Conservation (phyloP, 2,888 invertebrate species). For the Conchocele bisecta region DNA sequence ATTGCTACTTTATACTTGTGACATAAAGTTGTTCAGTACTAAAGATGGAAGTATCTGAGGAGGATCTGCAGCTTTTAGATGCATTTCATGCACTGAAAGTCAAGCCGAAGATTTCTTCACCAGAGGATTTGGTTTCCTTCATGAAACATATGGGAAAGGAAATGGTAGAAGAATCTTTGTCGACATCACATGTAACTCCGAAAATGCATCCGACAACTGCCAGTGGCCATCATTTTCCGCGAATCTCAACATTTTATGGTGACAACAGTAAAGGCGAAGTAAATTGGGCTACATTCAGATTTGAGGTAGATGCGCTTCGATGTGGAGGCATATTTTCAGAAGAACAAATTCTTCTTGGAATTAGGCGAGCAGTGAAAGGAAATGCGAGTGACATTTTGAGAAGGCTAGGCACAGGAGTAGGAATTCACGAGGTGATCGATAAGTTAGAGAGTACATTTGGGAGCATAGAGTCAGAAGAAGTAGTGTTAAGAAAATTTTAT, state of each 20-base stretch:
- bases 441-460: conserved; percentile 20
- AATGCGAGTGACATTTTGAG: conserved; percentile 19
- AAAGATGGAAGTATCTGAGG: too few relatives aligned
- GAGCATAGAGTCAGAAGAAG: conserved; percentile 6
- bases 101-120: too few relatives aligned
- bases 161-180: too few relatives aligned
- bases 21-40: too few relatives aligned
- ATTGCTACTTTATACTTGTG: too few relatives aligned
- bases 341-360: conserved; percentile 7
- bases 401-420: conserved; percentile 1
- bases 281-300: not conserved
- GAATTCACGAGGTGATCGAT: not conserved
- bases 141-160: too few relatives aligned
- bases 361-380: conserved; percentile 11
- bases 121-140: too few relatives aligned
- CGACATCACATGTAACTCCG: too few relatives aligned
- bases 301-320: conserved; percentile 10
- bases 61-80: too few relatives aligned
- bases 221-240: not conserved
- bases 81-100: too few relatives aligned
- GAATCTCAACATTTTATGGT: conserved; percentile 24
- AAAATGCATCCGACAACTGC: too few relatives aligned
- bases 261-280: conserved; percentile 16
- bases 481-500: conserved; percentile 7
- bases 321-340: not conserved